Conservation (phyloP, 2,888 invertebrate species). For the Helicoverpa assulta region DNA sequence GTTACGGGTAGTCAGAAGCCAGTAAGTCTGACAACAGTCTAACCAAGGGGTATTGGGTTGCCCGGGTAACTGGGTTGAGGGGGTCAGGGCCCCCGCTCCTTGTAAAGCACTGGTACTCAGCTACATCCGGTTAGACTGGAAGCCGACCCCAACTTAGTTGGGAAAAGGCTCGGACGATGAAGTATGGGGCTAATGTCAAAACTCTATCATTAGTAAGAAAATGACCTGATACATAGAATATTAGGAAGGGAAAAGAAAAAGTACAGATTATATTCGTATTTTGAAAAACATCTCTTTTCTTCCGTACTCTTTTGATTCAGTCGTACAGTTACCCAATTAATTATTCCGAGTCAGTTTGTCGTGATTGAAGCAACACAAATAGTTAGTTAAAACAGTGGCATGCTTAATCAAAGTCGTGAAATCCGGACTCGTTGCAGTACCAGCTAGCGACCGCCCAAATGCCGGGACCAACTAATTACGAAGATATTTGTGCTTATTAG, state of each 20-base stretch:
- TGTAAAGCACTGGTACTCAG: too few relatives aligned
- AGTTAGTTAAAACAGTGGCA: slow-evolving; percentile 45
- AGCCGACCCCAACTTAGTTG: too few relatives aligned
- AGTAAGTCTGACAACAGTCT: too few relatives aligned
- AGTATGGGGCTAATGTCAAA: too few relatives aligned
- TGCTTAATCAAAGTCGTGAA: slow-evolving; percentile 48
- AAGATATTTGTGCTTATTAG: slow-evolving; percentile 14
- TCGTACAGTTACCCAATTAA: slow-evolving; percentile 17
- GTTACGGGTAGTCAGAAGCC: too few relatives aligned
- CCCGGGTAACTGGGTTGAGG: too few relatives aligned
- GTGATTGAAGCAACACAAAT: slow-evolving; percentile 45
- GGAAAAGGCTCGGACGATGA: too few relatives aligned
- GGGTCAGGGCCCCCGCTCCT: too few relatives aligned
- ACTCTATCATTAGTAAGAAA: too few relatives aligned
- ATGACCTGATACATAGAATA: too few relatives aligned
- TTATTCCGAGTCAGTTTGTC: slow-evolving; percentile 31
- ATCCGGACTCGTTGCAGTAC: slow-evolving; percentile 18
- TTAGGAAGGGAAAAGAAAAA: background rate
- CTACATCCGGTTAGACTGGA: too few relatives aligned
- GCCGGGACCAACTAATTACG: slow-evolving; percentile 38
- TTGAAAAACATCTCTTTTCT: background rate
- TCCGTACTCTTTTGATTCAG: slow-evolving; percentile 16
- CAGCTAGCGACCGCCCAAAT: slow-evolving; percentile 40
- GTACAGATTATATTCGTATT: slow-evolving; percentile 4
- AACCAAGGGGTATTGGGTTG: too few relatives aligned